Conservation (phyloP, 2,797 vertebrate species). For the Lepidocolaptes lacrymiger region DNA sequence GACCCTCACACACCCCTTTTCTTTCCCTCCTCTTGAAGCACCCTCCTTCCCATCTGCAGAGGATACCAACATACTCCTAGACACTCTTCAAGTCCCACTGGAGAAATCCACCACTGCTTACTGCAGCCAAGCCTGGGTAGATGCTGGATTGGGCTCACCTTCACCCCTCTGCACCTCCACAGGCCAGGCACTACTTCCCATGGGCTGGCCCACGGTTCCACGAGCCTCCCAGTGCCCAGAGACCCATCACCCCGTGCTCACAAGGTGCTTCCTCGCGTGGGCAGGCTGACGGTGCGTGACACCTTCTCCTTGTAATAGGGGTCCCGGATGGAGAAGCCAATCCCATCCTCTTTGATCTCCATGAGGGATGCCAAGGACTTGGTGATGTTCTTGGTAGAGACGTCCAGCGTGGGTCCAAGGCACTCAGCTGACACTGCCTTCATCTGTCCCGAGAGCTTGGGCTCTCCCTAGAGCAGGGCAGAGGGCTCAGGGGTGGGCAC, state of each 20-base stretch:
- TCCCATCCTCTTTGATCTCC: conserved; percentile 91
- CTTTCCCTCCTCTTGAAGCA: not conserved
- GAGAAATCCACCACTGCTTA: not conserved
- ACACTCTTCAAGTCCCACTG: not conserved
- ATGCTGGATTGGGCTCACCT: not conserved
- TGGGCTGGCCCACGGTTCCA: not conserved
- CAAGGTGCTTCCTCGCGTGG: conserved; percentile 94
- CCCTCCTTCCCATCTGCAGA: not conserved
- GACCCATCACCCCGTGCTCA: conserved; percentile 73
- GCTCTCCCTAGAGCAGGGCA: conserved; percentile 83
- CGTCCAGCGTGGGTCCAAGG: conserved; percentile 87
- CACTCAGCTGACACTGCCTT: conserved; percentile 95
- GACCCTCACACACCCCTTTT: rapidly evolving
- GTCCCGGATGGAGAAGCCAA: conserved; percentile 84
- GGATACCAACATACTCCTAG: not conserved
- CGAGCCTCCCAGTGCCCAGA: not conserved
- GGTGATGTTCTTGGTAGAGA: conserved; percentile 89
- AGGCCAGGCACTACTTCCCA: not conserved
- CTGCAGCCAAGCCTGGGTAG: not conserved
- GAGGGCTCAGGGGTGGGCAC: not conserved
- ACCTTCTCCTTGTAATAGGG: conserved; percentile 85
- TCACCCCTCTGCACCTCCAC: not conserved
- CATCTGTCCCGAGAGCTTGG: conserved; percentile 92
- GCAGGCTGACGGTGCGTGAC: conserved; percentile 91
- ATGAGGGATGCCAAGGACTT: conserved; percentile 95